Conservation (phyloP, 92 coral and sea anemone species). For the Pocillopora grandis region DNA sequence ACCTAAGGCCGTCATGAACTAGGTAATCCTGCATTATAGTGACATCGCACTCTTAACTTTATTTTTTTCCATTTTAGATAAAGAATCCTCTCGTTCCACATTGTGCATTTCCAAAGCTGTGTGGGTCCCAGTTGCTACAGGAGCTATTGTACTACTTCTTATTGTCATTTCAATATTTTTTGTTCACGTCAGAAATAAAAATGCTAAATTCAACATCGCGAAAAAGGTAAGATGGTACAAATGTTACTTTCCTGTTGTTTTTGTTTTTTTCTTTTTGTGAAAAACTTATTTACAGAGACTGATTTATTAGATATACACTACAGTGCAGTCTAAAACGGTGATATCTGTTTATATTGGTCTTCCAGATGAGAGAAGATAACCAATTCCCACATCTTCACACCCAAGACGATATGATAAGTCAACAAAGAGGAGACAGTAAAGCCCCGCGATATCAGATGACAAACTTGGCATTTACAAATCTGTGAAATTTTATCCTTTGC, state of each 20-base stretch:
- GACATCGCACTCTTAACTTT: background rate
- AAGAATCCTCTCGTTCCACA: background rate
- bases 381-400: slow-evolving; percentile 13
- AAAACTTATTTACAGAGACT: too few species aligned
- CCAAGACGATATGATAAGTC: background rate
- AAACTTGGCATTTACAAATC: background rate
- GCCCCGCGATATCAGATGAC: slow-evolving; percentile 11
- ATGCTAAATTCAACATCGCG: background rate
- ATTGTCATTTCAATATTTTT: background rate
- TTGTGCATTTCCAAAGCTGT: background rate
- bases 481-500: too few species aligned
- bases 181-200: background rate
- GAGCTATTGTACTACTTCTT: background rate
- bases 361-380: slow-evolving; percentile 3
- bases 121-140: slow-evolving; percentile 14
- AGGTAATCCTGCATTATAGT: background rate
- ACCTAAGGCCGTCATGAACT: background rate
- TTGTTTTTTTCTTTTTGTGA: too few species aligned
- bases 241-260: background rate
- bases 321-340: background rate
- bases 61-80: too few species aligned
- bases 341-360: background rate
- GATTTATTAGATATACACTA: too few species aligned
- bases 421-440: background rate
- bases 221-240: slow-evolving; percentile 14